phyloP scores from a whole-genome alignment of 2,797 vertebrate species.

The Gambusia yucatana region DNA sequence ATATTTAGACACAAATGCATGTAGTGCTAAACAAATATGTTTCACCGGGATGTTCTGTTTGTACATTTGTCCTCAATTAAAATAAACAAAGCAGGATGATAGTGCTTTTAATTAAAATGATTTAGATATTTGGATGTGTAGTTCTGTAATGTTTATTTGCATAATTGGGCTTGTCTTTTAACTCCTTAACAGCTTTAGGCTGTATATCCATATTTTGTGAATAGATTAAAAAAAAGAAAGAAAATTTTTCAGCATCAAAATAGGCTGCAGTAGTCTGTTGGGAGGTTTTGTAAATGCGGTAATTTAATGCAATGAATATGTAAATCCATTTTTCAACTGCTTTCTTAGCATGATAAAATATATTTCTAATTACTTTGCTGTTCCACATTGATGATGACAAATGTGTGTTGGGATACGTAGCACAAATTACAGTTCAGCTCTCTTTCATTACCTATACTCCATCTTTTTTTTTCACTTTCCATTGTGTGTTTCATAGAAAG shows the following conservation, averaged over 20 bases:
- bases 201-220: neutral
- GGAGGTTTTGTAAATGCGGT: neutral
- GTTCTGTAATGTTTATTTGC: neutral
- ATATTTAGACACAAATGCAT: neutral
- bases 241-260: neutral
- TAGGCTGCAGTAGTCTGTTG: neutral
- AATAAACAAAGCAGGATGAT: neutral
- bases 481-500: neutral
- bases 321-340: neutral
- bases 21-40: neutral
- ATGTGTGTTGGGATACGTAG: neutral
- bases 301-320: neutral
- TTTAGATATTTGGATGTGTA: slow-evolving; percentile 1
- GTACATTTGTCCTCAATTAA: slow-evolving; percentile 2
- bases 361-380: slow-evolving; percentile 1
- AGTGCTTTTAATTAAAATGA: neutral
- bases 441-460: neutral
- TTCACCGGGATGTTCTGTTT: neutral
- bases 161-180: neutral
- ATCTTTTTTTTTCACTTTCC: neutral
- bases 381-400: neutral
- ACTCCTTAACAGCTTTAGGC: slow-evolving; percentile 9
- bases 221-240: neutral
- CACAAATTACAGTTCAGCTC: neutral
- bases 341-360: neutral